phyloP scores from a whole-genome alignment of 2,797 vertebrate species.

The Channa striata region DNA sequence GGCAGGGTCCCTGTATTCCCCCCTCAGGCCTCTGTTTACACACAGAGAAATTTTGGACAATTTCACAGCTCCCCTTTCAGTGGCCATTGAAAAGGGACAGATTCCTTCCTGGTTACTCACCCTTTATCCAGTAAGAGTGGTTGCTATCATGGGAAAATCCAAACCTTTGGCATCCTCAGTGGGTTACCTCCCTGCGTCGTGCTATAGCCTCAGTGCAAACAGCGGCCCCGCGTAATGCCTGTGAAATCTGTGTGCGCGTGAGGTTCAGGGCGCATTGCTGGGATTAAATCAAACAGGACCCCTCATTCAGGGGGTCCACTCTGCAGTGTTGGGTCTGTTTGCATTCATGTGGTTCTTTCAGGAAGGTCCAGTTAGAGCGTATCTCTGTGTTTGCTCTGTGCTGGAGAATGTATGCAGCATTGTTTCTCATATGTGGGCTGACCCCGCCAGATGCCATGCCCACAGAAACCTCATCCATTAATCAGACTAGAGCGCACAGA shows the following conservation, averaged over 20 bases:
- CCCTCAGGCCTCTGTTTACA: constrained; percentile 78
- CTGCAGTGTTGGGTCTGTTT: constrained; percentile 68
- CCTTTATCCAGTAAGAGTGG: constrained; percentile 72
- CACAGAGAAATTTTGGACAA: constrained; percentile 85
- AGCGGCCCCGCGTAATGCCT: constrained; percentile 80
- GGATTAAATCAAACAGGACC: constrained; percentile 82
- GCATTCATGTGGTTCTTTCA: constrained; percentile 78
- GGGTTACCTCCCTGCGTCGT: constrained; percentile 74
- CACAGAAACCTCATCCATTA: constrained; percentile 82
- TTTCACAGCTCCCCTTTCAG: constrained; percentile 88
- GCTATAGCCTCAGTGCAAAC: constrained; percentile 80
- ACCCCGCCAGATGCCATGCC: constrained; percentile 81
- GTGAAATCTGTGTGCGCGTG: constrained; percentile 79
- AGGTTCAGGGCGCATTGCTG: constrained; percentile 76
- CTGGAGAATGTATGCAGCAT: constrained; percentile 72
- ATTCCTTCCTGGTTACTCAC: constrained; percentile 88
- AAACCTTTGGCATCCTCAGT: constrained; percentile 86
- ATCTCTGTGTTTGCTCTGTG: constrained; percentile 79
- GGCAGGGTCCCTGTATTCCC: constrained; percentile 61
- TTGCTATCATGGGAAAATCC: constrained; percentile 86
- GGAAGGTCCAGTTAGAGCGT: constrained; percentile 68
- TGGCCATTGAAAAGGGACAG: constrained; percentile 83
- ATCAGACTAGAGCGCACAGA: constrained; percentile 81
- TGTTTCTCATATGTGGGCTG: constrained; percentile 74
- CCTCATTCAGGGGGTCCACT: constrained; percentile 77